Evolutionary conservation across 2,888 invertebrate genomes (phyloP), one percentile per base, ranked within the genome.

Genomic region (Notodonta dromedarius): DNA sequence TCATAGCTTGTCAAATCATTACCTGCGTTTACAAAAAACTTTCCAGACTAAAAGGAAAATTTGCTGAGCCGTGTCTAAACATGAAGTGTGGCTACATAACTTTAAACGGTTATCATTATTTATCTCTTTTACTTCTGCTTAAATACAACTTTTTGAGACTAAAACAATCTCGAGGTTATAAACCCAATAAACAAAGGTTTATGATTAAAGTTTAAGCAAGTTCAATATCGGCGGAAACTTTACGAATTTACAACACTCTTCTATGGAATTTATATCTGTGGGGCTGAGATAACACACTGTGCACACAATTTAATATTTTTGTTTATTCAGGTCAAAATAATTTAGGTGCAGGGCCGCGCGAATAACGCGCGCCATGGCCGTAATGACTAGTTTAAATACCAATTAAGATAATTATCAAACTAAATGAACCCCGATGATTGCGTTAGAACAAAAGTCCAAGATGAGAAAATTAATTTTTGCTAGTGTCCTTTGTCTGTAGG

Each of bases 231-330:
- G 66, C 16, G 59, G 1, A 57, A 76, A 72, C 50, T 78, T 71
- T 51, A 51, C 39, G 44, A 58, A 72, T 52, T 68, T 62, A 66
- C 62, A 62, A 46, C 58, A 56, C 63, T 56, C 67, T 74, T 80
- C 78, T 46, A 78, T 76, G 58, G 56, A 40, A 13, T 32, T 42
- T 65, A 61, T 48, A 54, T 65, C 32, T 52, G 39, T n/a, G 39
- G n/a, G 54, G 3, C 54, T 16, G 39, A 54, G 57, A 61, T 74
- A 70, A 77, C 76, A 72, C 71, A 73, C 65, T 70, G 75, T 75
- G 74, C 76, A 80, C 77, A 78, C 81, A 86, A 88, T 89, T 87
- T 32, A 88, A 87, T 86, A 88, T 87, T 87, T 87, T 86, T 87
- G 88, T 89, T 87, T 88, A 81, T 83, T 88, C 84, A 84, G 89